phyloP scores from a whole-genome alignment of 2,888 invertebrate species.

The Ecliptopera silaceata region DNA sequence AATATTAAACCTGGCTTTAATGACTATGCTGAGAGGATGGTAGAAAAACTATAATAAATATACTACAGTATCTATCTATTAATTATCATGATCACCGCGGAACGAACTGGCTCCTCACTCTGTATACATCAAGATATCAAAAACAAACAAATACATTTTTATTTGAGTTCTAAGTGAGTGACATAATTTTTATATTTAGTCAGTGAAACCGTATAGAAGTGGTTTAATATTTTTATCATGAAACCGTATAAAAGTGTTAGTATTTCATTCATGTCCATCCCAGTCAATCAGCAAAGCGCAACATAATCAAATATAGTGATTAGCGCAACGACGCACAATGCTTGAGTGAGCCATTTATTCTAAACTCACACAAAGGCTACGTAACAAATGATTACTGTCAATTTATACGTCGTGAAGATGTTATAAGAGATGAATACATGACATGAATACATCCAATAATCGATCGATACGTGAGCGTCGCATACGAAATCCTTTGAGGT shows the following conservation, averaged over 20 bases:
- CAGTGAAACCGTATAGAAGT: not conserved
- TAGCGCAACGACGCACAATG: slow-evolving; percentile 27
- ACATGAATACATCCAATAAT: slow-evolving; percentile 51
- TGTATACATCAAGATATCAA: too few species aligned
- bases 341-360: slow-evolving; percentile 33
- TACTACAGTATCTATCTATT: too few species aligned
- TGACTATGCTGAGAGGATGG: too few species aligned
- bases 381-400: slow-evolving; percentile 63
- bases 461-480: slow-evolving; percentile 47
- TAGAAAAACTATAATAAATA: too few species aligned
- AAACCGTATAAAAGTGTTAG: not conserved
- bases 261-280: slow-evolving; percentile 20
- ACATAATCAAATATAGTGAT: slow-evolving; percentile 34
- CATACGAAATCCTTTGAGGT: slow-evolving; percentile 52
- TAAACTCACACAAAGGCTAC: slow-evolving; percentile 43
- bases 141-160: too few species aligned
- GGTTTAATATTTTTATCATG: not conserved
- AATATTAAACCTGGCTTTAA: too few species aligned
- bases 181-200: too few species aligned
- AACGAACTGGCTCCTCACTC: too few species aligned
- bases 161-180: too few species aligned
- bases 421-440: slow-evolving; percentile 36
- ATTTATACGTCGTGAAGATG: slow-evolving; percentile 50
- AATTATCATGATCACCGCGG: too few species aligned
- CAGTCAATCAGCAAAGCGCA: slow-evolving; percentile 19